Conservation (phyloP, 1,140 invertebrate species). For the Temnothorax nylanderi region DNA sequence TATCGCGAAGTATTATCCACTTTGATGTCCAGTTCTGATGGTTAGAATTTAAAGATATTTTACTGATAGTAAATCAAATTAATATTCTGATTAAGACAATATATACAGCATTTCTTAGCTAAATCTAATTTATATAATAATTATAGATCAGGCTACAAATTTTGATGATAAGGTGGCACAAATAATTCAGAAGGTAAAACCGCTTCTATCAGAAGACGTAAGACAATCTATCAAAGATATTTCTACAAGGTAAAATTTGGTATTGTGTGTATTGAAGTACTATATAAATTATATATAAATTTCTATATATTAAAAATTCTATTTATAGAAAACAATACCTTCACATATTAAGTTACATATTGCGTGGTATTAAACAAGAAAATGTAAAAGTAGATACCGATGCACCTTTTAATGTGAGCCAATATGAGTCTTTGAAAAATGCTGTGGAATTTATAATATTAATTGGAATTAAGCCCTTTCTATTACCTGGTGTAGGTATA, state of each 20-base stretch:
- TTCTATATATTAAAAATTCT: slow-evolving; percentile 10
- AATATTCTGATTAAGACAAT: neutral
- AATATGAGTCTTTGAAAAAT: slow-evolving; percentile 86
- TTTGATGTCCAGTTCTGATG: slow-evolving; percentile 36
- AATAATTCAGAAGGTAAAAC: slow-evolving; percentile 60
- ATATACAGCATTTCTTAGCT: neutral
- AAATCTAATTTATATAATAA: neutral
- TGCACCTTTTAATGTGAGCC: slow-evolving; percentile 86
- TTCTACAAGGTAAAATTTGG: slow-evolving; percentile 61
- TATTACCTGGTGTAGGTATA: slow-evolving; percentile 89
- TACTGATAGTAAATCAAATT: slow-evolving; percentile 14
- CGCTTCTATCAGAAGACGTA: slow-evolving; percentile 62
- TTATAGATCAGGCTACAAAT: slow-evolving; percentile 48
- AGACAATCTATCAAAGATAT: slow-evolving; percentile 6
- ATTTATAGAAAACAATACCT: slow-evolving; percentile 76
- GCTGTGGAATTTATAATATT: slow-evolving; percentile 87
- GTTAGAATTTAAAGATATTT: slow-evolving; percentile 30
- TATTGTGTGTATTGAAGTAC: neutral
- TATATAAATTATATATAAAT: neutral
- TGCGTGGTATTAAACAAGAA: slow-evolving; percentile 68
- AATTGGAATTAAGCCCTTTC: slow-evolving; percentile 88
- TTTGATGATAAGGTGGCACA: slow-evolving; percentile 63
- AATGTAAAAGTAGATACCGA: slow-evolving; percentile 76
- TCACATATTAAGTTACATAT: slow-evolving; percentile 68
- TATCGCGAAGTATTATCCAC: slow-evolving; percentile 48